phyloP scores from a whole-genome alignment of 2,888 invertebrate genomes.

The Coenonympha arcania region DNA sequence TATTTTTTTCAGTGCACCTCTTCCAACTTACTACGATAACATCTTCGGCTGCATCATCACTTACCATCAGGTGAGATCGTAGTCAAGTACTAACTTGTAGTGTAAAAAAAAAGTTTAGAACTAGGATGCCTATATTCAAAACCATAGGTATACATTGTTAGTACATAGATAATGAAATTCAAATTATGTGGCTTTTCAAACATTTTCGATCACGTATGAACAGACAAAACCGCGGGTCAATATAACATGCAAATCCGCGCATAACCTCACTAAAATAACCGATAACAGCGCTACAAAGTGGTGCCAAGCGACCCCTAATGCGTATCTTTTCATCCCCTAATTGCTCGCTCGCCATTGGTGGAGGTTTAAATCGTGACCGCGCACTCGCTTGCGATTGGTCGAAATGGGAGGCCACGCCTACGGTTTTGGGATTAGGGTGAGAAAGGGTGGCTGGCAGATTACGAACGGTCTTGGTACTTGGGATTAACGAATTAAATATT shows the following conservation, averaged over 20 bases:
- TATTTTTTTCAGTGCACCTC: too few species aligned
- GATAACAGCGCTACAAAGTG: conserved; percentile 46
- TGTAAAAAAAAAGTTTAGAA: too few species aligned
- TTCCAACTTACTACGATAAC: too few species aligned
- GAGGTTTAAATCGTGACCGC: conserved; percentile 38
- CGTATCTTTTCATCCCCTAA: conserved; percentile 61
- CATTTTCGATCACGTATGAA: too few species aligned
- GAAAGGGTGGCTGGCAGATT: conserved; percentile 33
- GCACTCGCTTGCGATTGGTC: conserved; percentile 41
- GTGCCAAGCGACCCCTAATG: conserved; percentile 64
- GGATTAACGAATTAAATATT: conserved; percentile 19
- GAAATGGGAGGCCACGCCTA: conserved; percentile 38
- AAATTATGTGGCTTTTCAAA: too few species aligned
- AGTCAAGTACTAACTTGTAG: too few species aligned
- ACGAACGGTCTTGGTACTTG: conserved; percentile 40
- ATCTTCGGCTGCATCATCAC: too few species aligned
- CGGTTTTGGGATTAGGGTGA: conserved; percentile 44
- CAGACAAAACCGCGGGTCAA: neutral
- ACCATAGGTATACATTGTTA: too few species aligned
- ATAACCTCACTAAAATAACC: conserved; percentile 27
- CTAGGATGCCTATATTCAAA: too few species aligned
- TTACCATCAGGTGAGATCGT: too few species aligned
- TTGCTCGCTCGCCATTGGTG: conserved; percentile 53
- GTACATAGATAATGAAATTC: too few species aligned
- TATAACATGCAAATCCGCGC: conserved; percentile 19